phyloP scores from a whole-genome alignment of 2,113 vertebrate species.

The Abramis brama region DNA sequence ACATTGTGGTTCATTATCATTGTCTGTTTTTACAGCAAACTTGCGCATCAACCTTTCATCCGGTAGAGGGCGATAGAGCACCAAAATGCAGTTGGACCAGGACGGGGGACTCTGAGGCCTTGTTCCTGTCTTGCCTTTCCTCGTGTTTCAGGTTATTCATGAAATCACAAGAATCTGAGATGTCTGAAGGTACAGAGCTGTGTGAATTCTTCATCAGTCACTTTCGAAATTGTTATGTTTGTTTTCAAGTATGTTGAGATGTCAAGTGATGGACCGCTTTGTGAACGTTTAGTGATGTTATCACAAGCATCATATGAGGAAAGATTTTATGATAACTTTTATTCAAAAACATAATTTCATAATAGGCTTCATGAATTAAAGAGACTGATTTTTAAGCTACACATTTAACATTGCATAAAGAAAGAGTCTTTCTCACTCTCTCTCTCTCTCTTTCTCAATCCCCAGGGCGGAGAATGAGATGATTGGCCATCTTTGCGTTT shows the following conservation, averaged over 20 bases:
- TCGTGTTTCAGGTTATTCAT: not conserved
- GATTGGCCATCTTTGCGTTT: conserved; percentile 39
- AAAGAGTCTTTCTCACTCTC: conserved; percentile 24
- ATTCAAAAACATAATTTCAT: not conserved
- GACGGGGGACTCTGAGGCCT: not conserved
- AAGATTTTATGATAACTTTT: not conserved
- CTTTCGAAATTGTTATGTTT: not conserved
- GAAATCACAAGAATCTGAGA: not conserved
- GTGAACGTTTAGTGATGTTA: not conserved
- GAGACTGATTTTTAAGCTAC: conserved; percentile 1
- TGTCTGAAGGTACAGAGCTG: not conserved
- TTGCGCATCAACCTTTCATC: not conserved
- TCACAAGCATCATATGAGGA: not conserved
- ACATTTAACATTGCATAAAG: not conserved
- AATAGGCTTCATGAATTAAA: not conserved
- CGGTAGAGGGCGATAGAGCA: conserved; percentile 49
- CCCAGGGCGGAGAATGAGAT: conserved; percentile 27
- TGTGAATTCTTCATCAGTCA: not conserved
- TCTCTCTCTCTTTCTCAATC: conserved; percentile 22
- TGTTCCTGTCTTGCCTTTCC: not conserved
- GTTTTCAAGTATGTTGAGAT: not conserved
- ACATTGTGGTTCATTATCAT: not conserved
- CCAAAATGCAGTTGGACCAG: not conserved
- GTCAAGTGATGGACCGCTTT: not conserved
- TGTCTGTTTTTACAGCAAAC: not conserved